Base-by-base conservation (phyloP, 2,888 invertebrate genomes). In the Drosophila algonquin region DNA sequence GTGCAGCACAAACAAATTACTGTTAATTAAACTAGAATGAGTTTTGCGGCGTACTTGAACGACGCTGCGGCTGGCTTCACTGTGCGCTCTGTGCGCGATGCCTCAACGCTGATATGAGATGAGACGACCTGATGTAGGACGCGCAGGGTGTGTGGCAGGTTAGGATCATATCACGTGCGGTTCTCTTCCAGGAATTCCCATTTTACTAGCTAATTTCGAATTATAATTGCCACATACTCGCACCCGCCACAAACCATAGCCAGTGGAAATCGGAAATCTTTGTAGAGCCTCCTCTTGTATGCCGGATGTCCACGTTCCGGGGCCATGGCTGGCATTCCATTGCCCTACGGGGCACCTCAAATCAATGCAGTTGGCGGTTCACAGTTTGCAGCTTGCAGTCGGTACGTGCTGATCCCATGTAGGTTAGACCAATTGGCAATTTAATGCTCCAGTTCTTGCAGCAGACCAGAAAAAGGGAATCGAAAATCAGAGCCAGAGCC, bases 21-120 rank as follows among this genome's bases (percentile, higher is more conserved):
- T 75, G 85, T 84, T 81, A 84, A 81, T 81, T 81, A 81, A 81
- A 81, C 81, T 79, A 71, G 81, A 81, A 84, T 81, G 77, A 77
- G 81, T 84, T 81, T 81, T 76, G 81, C 74, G 80, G 77, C 82
- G 68, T 70, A 77, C 75, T 80, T 73, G 71, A 82, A 82, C 30
- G 30, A 7, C 30, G 30, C 7, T 7, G 7, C 30, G 77, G 77
- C 80, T 21, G 21, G 3, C 14, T 14, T 3, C 40, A 64, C 59
- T 67, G 75, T 63, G 80, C 14, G 7, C 40, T 67, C 59, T 67
- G 75, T 63, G 80, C 78, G 75, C 35, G 52, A 52, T 61, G 45
- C 53, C 40, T 14, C 51, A 45, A 16, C 12, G 18, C 18, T 50
- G 58, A 58, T 50, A 58, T 24, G 45, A 44, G 55, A 27, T 27